phyloP scores from a whole-genome alignment of 2,888 invertebrate species.

The Melanargia galathea region DNA sequence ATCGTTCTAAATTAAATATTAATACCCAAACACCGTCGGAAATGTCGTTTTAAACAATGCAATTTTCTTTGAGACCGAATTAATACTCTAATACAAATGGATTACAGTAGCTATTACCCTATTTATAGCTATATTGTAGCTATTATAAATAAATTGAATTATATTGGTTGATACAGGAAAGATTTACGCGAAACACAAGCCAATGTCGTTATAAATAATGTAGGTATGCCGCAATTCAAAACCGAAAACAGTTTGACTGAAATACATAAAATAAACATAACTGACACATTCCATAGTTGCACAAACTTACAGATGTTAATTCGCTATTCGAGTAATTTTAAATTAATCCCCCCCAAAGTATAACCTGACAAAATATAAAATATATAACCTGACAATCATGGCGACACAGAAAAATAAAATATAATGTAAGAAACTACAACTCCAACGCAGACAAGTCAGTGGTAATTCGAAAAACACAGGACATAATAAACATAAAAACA shows the following conservation, averaged over 20 bases:
- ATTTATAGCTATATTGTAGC: too few relatives aligned
- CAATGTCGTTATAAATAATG: conserved; percentile 6
- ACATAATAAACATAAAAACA: conserved; percentile 26
- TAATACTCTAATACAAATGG: not conserved
- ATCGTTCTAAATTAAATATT: conserved; percentile 7
- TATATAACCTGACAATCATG: not conserved
- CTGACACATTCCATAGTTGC: not conserved
- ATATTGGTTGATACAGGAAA: not conserved
- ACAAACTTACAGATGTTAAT: conserved; percentile 1
- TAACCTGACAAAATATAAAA: not conserved
- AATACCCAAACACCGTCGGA: not conserved
- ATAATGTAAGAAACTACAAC: not conserved
- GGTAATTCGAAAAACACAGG: conserved; percentile 36
- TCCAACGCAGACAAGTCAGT: not conserved
- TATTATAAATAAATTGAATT: not conserved
- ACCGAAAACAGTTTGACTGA: not conserved
- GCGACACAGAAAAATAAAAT: not conserved
- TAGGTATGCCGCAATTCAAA: not conserved
- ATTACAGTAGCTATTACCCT: not conserved
- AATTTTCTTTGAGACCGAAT: not conserved
- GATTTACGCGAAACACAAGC: conserved; percentile 12
- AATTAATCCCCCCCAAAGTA: conserved; percentile 1
- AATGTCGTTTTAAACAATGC: not conserved
- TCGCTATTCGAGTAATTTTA: not conserved
- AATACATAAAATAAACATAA: conserved; percentile 2